These are phyloP conservation scores for Sinocyclocheilus anshuiensis DNA, from an alignment of 2,113 vertebrate species.

Conservation along the genomic window DNA sequence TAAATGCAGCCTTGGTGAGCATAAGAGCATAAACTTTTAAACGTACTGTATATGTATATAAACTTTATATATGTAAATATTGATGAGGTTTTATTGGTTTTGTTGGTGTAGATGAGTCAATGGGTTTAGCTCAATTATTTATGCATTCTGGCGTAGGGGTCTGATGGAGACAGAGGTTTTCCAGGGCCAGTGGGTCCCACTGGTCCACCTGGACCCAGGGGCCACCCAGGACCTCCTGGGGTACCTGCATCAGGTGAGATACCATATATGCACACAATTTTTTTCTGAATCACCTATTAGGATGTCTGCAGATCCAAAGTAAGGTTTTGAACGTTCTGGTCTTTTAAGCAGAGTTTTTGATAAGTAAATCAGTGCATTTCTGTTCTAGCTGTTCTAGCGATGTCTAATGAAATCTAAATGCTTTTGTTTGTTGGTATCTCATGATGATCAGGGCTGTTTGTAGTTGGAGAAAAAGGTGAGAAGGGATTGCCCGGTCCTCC, in stretches of 20 bases:
- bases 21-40: not conserved
- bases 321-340: not conserved
- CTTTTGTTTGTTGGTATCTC: not conserved
- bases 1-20: not conserved
- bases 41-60: no score
- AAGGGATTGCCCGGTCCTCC: slow-evolving; percentile 85
- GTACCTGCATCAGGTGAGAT: slow-evolving; percentile 46
- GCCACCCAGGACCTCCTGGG: slow-evolving; percentile 50
- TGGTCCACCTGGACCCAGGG: slow-evolving; percentile 43
- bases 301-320: not conserved
- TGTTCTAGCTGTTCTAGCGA: not conserved
- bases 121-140: not conserved
- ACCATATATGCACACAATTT: not conserved
- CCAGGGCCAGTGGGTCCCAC: slow-evolving; percentile 38
- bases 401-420: not conserved
- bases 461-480: slow-evolving; percentile 91
- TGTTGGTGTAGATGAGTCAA: not conserved
- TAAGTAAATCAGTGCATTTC: not conserved
- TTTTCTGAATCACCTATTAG: not conserved
- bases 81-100: no score
- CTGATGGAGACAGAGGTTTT: slow-evolving; percentile 41
- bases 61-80: no score
- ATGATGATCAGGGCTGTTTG: slow-evolving; percentile 77
- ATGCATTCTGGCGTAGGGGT: slow-evolving; percentile 30
- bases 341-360: not conserved